phyloP scores from a whole-genome alignment of 1,140 invertebrate genomes.

The Lordiphosa mommai region DNA sequence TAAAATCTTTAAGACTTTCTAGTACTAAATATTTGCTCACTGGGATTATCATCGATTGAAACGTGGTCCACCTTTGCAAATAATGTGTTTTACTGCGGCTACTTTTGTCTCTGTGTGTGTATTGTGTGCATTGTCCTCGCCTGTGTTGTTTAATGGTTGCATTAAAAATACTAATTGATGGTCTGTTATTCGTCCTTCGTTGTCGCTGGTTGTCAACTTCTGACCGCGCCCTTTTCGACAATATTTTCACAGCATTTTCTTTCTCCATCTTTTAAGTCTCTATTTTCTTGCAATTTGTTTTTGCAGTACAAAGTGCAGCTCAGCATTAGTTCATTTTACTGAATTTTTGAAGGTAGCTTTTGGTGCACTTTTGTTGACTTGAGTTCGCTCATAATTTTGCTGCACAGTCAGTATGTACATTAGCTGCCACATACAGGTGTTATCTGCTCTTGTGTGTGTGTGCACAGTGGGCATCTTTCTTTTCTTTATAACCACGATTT shows the following conservation, averaged over 20 bases:
- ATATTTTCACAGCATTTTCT: slow-evolving; percentile 59
- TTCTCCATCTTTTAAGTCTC: background rate
- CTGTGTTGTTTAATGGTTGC: slow-evolving; percentile 73
- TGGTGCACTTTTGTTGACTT: slow-evolving; percentile 41
- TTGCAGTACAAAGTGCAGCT: slow-evolving; percentile 39
- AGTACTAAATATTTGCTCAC: slow-evolving; percentile 10
- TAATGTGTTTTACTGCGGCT: slow-evolving; percentile 16
- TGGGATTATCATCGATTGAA: slow-evolving; percentile 34
- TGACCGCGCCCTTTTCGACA: slow-evolving; percentile 57
- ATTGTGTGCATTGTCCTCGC: slow-evolving; percentile 58
- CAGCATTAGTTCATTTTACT: slow-evolving; percentile 21
- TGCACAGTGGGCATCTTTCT: slow-evolving; percentile 39
- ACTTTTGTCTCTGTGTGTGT: slow-evolving; percentile 21
- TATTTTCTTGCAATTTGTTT: background rate
- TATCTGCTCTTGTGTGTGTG: slow-evolving; percentile 10
- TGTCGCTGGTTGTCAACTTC: slow-evolving; percentile 37
- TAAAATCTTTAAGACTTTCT: too few relatives aligned
- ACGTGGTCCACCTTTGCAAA: slow-evolving; percentile 28
- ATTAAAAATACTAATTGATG: slow-evolving; percentile 73
- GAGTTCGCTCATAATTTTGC: slow-evolving; percentile 5
- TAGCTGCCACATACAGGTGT: slow-evolving; percentile 16
- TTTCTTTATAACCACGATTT: too few relatives aligned
- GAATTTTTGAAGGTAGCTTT: slow-evolving; percentile 39
- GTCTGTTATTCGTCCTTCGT: slow-evolving; percentile 15
- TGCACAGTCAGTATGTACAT: slow-evolving; percentile 28